Evolutionary conservation across 2,888 invertebrate species (phyloP).

Genomic region (Pristionchus maxplancki): DNA sequence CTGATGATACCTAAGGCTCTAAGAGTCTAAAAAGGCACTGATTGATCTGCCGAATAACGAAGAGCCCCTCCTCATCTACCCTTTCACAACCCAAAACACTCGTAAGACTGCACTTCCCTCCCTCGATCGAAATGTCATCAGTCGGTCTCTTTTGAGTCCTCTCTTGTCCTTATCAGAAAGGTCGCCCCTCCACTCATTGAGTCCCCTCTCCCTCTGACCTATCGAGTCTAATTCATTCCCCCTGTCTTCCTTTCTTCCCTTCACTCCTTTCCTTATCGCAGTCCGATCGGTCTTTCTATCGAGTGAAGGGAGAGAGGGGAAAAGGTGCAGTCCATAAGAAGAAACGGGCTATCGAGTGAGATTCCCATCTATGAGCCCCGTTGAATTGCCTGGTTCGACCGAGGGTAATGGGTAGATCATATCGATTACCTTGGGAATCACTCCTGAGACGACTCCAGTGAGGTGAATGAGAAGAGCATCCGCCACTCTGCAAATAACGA

Average conservation of each 20-base stretch:
- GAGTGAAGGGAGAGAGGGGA: background rate
- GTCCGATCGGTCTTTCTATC: conserved; percentile 22
- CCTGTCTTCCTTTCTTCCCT: conserved; percentile 14
- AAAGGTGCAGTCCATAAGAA: conserved; percentile 39
- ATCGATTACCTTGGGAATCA: background rate
- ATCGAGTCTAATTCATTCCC: conserved; percentile 23
- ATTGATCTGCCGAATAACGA: background rate
- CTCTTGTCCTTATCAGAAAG: conserved; percentile 13
- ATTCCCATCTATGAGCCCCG: conserved; percentile 38
- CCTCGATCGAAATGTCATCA: background rate
- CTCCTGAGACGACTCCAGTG: conserved; percentile 32
- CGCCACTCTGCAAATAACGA: conserved; percentile 24
- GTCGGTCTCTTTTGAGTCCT: conserved; percentile 31
- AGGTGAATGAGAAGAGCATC: conserved; percentile 52
- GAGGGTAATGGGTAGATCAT: background rate
- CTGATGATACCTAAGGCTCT: background rate
- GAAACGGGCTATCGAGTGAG: conserved; percentile 28
- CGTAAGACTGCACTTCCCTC: background rate
- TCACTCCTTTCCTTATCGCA: conserved; percentile 20
- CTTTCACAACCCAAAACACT: background rate
- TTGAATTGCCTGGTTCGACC: background rate
- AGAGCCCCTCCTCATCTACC: background rate
- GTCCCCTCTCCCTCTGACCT: background rate
- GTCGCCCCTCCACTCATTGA: background rate
- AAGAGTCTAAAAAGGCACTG: background rate